These are phyloP conservation scores for Willisornis vidua DNA, from an alignment of 2,113 vertebrate genomes.

Conservation along the genomic window DNA sequence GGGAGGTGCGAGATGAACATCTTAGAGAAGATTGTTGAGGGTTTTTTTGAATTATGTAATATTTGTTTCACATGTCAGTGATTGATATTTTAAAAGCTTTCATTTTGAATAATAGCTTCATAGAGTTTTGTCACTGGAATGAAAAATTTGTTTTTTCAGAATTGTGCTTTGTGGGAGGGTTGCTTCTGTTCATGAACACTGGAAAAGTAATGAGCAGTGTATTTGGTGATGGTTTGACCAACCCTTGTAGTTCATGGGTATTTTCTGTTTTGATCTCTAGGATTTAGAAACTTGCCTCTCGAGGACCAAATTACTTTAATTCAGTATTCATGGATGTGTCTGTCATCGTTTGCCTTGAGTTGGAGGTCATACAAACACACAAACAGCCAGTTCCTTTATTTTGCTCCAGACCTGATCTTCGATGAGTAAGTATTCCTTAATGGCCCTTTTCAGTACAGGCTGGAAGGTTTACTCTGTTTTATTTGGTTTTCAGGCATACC, in stretches of 20 bases:
- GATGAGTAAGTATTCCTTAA: constrained; percentile 90
- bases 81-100: neutral
- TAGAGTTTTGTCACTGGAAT: neutral
- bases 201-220: neutral
- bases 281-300: constrained; percentile 96
- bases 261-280: constrained; percentile 79
- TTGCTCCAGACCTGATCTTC: constrained; percentile 97
- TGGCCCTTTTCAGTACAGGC: constrained; percentile 36
- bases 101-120: neutral
- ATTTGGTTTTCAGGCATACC: constrained; percentile 31
- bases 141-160: neutral
- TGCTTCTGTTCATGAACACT: neutral
- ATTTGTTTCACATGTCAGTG: neutral
- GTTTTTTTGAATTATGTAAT: neutral
- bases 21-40: neutral
- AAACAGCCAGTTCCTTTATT: constrained; percentile 98
- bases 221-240: neutral
- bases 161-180: neutral
- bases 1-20: neutral
- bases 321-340: constrained; percentile 99
- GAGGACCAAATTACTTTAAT: constrained; percentile 99
- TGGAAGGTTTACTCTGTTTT: constrained; percentile 37
- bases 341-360: constrained; percentile 98
- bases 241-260: constrained; percentile 19
- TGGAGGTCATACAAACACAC: constrained; percentile 99